These are phyloP conservation scores for Tarsius wallacei DNA, from an alignment of 2,797 vertebrate genomes.

Conservation along the genomic window DNA sequence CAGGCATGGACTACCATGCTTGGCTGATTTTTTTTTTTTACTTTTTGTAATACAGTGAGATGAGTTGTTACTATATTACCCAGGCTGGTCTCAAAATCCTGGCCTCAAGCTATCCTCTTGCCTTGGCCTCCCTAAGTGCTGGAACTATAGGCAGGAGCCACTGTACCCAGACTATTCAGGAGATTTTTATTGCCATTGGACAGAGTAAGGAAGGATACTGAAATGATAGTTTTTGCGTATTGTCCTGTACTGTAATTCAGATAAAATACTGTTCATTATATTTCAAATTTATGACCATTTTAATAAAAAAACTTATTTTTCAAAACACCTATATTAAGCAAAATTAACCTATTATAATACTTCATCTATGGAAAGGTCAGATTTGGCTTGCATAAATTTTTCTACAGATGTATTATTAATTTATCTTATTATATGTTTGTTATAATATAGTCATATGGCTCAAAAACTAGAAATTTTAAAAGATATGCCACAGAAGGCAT, in stretches of 20 bases:
- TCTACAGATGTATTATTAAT: constrained; percentile 40
- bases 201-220: not conserved
- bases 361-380: constrained; percentile 22
- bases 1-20: no score
- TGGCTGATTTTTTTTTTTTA: no score
- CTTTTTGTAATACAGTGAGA: no score
- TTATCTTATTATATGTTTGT: constrained; percentile 5
- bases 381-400: constrained; percentile 43
- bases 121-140: no score
- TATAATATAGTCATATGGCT: not conserved
- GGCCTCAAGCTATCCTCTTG: no score
- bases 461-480: constrained; percentile 40
- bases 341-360: constrained; percentile 14
- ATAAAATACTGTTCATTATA: not conserved
- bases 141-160: no score
- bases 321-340: not conserved
- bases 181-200: not conserved
- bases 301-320: not conserved
- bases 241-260: not conserved
- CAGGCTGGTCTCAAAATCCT: no score
- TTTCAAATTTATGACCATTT: constrained; percentile 9
- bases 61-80: no score
- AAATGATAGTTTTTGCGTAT: not conserved
- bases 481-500: not conserved
- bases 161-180: not conserved